A percentile compares a stretch with the other conserved stretches of the same genome.
These are phyloP conservation scores for Oxyura jamaicensis DNA, from an alignment of 2,113 vertebrate genomes.

Conservation along the genomic window DNA sequence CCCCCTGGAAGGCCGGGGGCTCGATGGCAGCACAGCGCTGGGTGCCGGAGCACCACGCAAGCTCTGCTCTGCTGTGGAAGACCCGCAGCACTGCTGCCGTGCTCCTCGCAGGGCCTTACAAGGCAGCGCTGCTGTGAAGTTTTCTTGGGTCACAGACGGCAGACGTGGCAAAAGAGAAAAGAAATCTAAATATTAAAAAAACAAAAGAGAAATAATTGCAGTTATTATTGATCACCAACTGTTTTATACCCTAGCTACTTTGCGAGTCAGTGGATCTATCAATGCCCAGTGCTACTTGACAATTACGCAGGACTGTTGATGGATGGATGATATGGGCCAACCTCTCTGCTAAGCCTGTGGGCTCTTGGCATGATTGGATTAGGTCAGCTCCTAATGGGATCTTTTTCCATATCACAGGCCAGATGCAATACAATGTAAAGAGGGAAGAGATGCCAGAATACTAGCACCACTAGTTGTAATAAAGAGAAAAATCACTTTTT, in stretches of 20 bases:
- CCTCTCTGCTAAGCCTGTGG: constrained; percentile 18
- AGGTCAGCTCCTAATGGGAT: constrained; percentile 54
- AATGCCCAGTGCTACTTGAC: not conserved
- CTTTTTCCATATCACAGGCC: constrained; percentile 25
- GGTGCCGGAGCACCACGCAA: not conserved
- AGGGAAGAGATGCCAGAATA: constrained; percentile 19
- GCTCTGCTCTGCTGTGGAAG: not conserved
- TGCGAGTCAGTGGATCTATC: not conserved
- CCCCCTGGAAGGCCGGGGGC: not conserved
- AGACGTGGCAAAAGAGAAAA: not conserved
- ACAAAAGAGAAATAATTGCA: not conserved
- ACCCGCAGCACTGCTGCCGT: accelerated
- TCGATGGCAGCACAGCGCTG: accelerated
- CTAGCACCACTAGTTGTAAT: not conserved
- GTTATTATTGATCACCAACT: not conserved
- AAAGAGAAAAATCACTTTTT: constrained; percentile 26
- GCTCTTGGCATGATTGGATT: constrained; percentile 52
- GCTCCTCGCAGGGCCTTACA: not conserved
- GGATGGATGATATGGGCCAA: not conserved
- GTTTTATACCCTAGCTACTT: not conserved
- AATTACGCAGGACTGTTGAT: not conserved
- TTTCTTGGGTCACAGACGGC: not conserved
- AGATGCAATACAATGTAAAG: constrained; percentile 26
- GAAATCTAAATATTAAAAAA: not conserved
- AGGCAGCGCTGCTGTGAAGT: not conserved